These are phyloP conservation scores for Onthophagus sagittarius DNA, from an alignment of 2,888 invertebrate genomes.

Conservation along the genomic window DNA sequence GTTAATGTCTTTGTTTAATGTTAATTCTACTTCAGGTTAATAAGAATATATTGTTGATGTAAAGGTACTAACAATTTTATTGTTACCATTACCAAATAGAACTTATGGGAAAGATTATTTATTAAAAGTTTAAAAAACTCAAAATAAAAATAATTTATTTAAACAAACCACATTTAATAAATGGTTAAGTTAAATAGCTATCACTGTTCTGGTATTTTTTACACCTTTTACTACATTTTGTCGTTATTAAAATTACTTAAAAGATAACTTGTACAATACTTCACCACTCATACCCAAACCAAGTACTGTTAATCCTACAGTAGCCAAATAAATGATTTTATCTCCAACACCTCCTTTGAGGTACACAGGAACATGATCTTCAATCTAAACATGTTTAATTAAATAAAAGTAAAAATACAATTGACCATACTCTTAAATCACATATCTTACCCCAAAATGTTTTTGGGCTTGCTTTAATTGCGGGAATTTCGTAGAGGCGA, in stretches of 20 bases:
- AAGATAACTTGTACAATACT: constrained; percentile 14
- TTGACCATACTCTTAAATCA: not conserved
- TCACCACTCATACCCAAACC: constrained; percentile 18
- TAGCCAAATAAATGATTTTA: constrained; percentile 19
- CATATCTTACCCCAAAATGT: constrained; percentile 17
- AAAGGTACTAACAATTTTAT: no score
- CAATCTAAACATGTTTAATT: constrained; percentile 15
- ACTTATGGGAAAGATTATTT: no score
- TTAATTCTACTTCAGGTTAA: no score
- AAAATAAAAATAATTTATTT: constrained; percentile 22
- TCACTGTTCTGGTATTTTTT: not conserved
- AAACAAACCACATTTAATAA: constrained; percentile 16
- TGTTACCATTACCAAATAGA: no score
- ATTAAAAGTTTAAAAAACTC: not conserved
- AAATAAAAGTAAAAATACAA: not conserved
- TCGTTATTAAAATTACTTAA: constrained; percentile 15
- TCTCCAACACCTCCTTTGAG: constrained; percentile 22
- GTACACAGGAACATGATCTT: constrained; percentile 19
- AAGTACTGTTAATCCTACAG: constrained; percentile 13
- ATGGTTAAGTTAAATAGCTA: constrained; percentile 13
- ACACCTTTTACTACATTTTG: constrained; percentile 12
- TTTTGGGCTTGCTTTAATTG: constrained; percentile 17
- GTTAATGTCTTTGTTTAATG: no score
- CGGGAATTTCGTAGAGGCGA: constrained; percentile 10
- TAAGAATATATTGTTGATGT: no score